phyloP scores from a whole-genome alignment of 2,797 vertebrate species.

The Acrossocheilus wenchowensis region DNA sequence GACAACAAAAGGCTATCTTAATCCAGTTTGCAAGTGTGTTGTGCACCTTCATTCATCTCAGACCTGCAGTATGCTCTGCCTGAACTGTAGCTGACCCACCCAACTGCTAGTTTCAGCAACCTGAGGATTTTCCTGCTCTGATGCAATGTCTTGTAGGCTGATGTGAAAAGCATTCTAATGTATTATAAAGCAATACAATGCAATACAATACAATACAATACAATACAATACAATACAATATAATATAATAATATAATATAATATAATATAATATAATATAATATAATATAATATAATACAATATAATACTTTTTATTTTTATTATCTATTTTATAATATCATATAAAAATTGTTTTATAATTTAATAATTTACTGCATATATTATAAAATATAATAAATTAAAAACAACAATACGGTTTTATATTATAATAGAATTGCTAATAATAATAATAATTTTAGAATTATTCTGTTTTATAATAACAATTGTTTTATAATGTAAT shows the following conservation, averaged over 20 bases:
- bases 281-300: no score
- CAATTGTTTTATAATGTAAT: no score
- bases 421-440: background rate
- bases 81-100: conserved; percentile 21
- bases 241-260: no score
- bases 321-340: background rate
- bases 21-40: conserved; percentile 35
- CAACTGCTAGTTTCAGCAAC: background rate
- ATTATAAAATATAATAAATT: background rate
- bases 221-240: no score
- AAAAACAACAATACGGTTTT: background rate
- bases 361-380: background rate
- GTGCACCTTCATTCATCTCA: conserved; percentile 8
- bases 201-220: no score
- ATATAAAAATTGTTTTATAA: background rate
- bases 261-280: no score
- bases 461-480: no score
- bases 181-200: background rate
- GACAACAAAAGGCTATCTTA: conserved; percentile 36
- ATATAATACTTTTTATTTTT: no score
- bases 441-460: background rate
- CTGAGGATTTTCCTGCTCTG: background rate
- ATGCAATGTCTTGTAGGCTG: background rate
- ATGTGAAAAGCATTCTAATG: background rate
- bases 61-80: background rate